Conservation (phyloP, 2,113 vertebrate species). For the Oncorhynchus clarkii region DNA sequence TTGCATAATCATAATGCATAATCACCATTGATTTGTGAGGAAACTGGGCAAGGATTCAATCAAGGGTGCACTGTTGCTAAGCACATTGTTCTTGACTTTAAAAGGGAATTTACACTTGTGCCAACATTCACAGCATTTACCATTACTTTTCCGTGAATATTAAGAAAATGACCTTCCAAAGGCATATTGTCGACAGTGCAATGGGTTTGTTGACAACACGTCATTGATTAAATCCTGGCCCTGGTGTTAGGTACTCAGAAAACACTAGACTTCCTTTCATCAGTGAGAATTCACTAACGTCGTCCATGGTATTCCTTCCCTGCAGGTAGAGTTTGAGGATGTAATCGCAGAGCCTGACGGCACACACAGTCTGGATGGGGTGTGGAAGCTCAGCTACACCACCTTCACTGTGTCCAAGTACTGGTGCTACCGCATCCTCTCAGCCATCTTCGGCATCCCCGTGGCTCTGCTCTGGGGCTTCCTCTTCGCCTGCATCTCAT, state of each 20-base stretch:
- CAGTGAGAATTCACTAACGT: slow-evolving; percentile 21
- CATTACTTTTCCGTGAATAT: too few relatives aligned
- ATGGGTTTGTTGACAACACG: too few relatives aligned
- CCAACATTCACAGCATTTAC: too few relatives aligned
- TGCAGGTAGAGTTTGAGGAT: slow-evolving; percentile 93
- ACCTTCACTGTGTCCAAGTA: slow-evolving; percentile 96
- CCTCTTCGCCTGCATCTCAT: slow-evolving; percentile 94
- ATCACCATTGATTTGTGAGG: neutral
- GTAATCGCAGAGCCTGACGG: slow-evolving; percentile 93
- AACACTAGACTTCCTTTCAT: too few relatives aligned
- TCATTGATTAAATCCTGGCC: too few relatives aligned
- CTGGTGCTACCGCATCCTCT: slow-evolving; percentile 95
- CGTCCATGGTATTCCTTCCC: slow-evolving; percentile 20
- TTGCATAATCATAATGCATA: neutral
- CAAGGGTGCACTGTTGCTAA: too few relatives aligned
- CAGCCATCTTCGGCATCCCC: slow-evolving; percentile 86
- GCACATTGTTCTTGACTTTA: too few relatives aligned
- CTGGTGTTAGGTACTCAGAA: too few relatives aligned
- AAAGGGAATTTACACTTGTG: too few relatives aligned
- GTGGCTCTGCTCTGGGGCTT: slow-evolving; percentile 92
- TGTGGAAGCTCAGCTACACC: slow-evolving; percentile 96
- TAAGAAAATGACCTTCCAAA: too few relatives aligned
- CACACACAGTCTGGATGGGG: slow-evolving; percentile 89
- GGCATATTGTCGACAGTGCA: too few relatives aligned
- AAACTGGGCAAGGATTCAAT: neutral